These are phyloP conservation scores for Sorex fumeus DNA, from an alignment of 2,113 vertebrate species.

Conservation along the genomic window DNA sequence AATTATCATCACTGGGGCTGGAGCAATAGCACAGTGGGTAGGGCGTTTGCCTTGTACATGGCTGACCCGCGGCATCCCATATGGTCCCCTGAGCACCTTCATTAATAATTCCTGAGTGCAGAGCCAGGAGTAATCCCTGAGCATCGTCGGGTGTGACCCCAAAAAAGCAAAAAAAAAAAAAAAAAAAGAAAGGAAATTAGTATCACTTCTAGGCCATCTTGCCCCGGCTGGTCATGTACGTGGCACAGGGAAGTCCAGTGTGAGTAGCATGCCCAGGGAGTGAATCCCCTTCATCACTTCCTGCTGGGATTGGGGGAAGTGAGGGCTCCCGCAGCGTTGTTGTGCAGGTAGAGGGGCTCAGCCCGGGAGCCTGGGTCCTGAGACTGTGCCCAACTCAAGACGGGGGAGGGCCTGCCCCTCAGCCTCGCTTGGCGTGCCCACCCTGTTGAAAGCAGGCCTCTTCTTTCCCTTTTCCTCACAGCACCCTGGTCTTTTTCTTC, in stretches of 20 bases:
- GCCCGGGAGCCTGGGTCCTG: neutral
- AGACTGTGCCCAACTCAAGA: neutral
- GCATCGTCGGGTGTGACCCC: no score
- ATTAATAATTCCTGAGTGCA: no score
- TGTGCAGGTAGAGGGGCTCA: neutral
- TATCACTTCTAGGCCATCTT: neutral
- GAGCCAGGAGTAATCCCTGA: no score
- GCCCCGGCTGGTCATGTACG: neutral
- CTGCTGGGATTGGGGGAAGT: neutral
- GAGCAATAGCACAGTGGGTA: no score
- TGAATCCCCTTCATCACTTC: neutral
- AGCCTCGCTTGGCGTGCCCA: neutral
- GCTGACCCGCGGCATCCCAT: no score
- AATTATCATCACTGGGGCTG: slow-evolving; percentile 1
- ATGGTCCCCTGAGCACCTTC: no score
- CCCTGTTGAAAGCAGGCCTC: slow-evolving; percentile 33
- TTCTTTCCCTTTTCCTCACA: neutral
- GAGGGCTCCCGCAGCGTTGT: neutral
- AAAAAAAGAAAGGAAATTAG: no score
- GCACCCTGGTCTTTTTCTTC: slow-evolving; percentile 48
- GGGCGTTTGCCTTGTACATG: no score
- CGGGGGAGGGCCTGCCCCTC: neutral
- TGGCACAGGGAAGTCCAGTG: neutral
- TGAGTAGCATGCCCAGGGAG: neutral
- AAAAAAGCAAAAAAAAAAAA: no score